A percentile compares a stretch with the other conserved stretches of the same genome.
Evolutionary conservation across 2,113 vertebrate genomes (phyloP).

Genomic region (Trogon surrucura): DNA sequence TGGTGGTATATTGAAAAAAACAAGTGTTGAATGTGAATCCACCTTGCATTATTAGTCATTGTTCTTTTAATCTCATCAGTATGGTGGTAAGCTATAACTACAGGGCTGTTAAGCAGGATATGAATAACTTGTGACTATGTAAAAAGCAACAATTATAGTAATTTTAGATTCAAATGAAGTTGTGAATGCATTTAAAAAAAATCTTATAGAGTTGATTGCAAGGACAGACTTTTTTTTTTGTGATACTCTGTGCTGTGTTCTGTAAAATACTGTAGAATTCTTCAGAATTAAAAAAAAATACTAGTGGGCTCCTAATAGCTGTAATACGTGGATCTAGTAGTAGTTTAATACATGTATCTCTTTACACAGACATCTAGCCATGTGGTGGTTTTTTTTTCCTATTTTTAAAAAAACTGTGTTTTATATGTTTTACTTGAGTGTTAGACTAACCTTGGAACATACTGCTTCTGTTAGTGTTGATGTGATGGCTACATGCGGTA

Average conservation of each 20-base stretch:
- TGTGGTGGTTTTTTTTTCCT: not conserved
- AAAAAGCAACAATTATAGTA: not conserved
- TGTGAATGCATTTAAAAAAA: not conserved
- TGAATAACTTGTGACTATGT: not conserved
- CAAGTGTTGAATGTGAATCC: not conserved
- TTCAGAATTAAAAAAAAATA: not conserved
- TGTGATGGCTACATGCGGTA: not conserved
- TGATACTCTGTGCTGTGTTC: not conserved
- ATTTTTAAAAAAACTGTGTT: not conserved
- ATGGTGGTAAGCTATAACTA: not conserved
- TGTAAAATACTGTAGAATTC: not conserved
- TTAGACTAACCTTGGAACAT: not conserved
- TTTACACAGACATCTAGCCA: not conserved
- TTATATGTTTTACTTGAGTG: not conserved
- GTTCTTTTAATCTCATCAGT: not conserved
- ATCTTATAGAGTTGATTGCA: not conserved
- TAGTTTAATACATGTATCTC: not conserved
- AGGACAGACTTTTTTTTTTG: not conserved
- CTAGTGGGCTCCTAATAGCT: not conserved
- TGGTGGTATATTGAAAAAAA: not conserved
- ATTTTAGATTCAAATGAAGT: not conserved
- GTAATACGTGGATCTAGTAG: not conserved
- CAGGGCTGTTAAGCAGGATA: not conserved
- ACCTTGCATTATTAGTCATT: not conserved
- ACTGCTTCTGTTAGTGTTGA: not conserved